Evolutionary conservation across 1,140 invertebrate genomes (phyloP).

Genomic region (Theocolax elegans): DNA sequence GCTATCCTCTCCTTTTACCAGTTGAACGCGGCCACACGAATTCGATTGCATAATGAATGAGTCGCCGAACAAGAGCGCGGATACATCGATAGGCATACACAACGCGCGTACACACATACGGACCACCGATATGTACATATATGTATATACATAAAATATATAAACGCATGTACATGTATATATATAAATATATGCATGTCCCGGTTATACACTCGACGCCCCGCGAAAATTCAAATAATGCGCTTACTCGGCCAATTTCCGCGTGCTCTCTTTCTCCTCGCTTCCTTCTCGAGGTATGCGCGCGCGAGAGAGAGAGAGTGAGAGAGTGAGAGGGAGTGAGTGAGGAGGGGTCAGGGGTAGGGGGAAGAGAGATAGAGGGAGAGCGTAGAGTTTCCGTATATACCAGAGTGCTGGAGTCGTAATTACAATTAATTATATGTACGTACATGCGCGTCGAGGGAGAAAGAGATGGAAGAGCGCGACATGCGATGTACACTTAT

Average conservation of each 20-base stretch:
- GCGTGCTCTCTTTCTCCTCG: not conserved
- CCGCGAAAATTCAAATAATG: slow-evolving; percentile 34
- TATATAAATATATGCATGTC: no score
- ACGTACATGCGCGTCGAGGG: slow-evolving; percentile 43
- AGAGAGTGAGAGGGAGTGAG: not conserved
- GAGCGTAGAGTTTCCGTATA: slow-evolving; percentile 53
- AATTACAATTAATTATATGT: slow-evolving; percentile 62
- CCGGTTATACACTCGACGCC: no score
- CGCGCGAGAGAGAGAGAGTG: not conserved
- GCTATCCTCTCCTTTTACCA: no score
- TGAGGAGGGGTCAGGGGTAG: not conserved
- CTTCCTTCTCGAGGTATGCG: not conserved
- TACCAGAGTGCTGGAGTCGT: slow-evolving; percentile 51
- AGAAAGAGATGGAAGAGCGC: not conserved
- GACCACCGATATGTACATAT: no score
- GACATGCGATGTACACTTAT: slow-evolving; percentile 25
- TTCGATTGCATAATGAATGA: slow-evolving; percentile 31
- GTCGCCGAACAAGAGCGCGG: not conserved
- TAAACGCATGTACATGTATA: no score
- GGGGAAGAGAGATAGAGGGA: not conserved
- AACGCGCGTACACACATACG: no score
- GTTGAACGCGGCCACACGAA: no score
- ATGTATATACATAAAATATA: no score
- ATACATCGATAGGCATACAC: not conserved
- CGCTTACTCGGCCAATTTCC: not conserved